Evolutionary conservation across 1,140 invertebrate species (phyloP), one percentile per base, ranked within the genome.

Genomic region (Pseudobourletiella spinata): DNA sequence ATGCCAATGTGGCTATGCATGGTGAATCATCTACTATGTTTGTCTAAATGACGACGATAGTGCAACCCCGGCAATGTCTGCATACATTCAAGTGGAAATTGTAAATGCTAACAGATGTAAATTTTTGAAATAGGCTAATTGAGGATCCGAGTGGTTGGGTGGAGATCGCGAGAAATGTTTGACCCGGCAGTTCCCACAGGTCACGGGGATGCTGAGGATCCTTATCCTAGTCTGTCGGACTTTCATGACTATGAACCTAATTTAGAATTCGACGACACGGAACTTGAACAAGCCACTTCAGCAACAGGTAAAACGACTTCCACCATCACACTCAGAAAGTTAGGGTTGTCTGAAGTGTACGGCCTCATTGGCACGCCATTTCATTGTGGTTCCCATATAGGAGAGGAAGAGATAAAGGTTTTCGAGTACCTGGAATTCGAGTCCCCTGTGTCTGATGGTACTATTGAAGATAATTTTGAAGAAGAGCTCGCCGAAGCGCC

Each of bases 251-350:
- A 93, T 76, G 91, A 95, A 74, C 91, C 91, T 25, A 89, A 91
- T 77, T 79, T 95, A 73, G 92, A 96, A 76, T 96, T 95, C 80
- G 92, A 95, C 78, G 92, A 96, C 77, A 91, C 89, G 14, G 92
- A 95, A 77, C 74, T 93, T 50, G 84, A 86, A 71, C 80, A 82
- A 71, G 75, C 79, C 57, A 74, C 77, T 66, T 72, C 51, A 26
- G 15, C 51, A 15, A 25, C 16, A 30, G 16, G 46, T 48, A 48
- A n/a, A n/a, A n/a, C n/a, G n/a, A n/a, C n/a, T n/a, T n/a, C n/a
- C n/a, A n/a, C n/a, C n/a, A n/a, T n/a, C n/a, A n/a, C n/a, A n/a
- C n/a, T n/a, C n/a, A n/a, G n/a, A n/a, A n/a, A n/a, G n/a, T n/a
- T n/a, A n/a, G n/a, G n/a, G n/a, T n/a, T n/a, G n/a, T n/a, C n/a